Evolutionary conservation across 2,888 invertebrate species (phyloP), one percentile per base, ranked within the genome.

Genomic region (Sphaerophoria taeniata): DNA sequence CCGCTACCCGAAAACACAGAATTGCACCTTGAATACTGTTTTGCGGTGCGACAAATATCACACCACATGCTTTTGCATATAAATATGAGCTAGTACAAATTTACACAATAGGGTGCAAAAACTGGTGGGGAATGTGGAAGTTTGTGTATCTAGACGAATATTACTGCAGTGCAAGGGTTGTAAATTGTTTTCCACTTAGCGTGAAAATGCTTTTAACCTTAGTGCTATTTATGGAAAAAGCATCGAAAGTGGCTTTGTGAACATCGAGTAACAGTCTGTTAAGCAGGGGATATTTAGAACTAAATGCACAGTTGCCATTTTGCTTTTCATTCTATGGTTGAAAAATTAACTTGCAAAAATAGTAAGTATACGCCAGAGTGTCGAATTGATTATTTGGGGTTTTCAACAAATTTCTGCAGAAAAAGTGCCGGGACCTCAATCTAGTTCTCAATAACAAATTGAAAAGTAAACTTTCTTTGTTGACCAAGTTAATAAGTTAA

Each of bases 101-200:
- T n/a, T 3, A 4, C 39, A 31, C 7, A 53, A 31, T 33, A 16
- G 47, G 43, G 33, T 47, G 24, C 70, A 71, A 7, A 49, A 70
- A 73, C 14, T 70, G 67, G 65, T 73, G 65, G 58, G 55, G 65
- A 77, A 43, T 69, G 76, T 73, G 39, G 63, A 80, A 76, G 81
- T 71, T 61, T 69, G 63, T 83, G 75, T 80, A 71, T 70, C 53
- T n/a, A 61, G 58, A 76, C 77, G 80, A 73, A 85, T 80, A 73
- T 61, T 76, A 69, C 72, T 76, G 70, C 81, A 85, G 76, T 81
- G 75, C 78, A 75, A 61, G 74, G 78, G 78, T 74, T 84, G 85
- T 88, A 88, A 88, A 88, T 88, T 87, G 88, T 88, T 88, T 88
- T 87, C 87, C 88, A 88, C 87, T 88, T 88, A 88, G 88, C 88